Evolutionary conservation across 2,797 vertebrate genomes (phyloP).

Genomic region (Apodemus agrarius): DNA sequence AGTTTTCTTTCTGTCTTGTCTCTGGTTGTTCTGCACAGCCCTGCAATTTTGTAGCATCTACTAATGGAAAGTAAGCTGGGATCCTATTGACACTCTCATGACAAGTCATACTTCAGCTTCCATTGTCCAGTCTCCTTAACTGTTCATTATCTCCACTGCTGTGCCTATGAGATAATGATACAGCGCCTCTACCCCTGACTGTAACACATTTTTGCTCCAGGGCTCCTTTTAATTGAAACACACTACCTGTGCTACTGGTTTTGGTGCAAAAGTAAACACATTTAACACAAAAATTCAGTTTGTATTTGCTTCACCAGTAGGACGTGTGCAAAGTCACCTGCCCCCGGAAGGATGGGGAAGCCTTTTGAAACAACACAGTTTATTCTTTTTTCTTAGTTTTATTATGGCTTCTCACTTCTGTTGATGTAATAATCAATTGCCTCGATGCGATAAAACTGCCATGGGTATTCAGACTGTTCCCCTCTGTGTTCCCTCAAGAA

Average conservation of each 20-base stretch:
- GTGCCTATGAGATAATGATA: conserved; percentile 75
- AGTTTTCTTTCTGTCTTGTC: conserved; percentile 66
- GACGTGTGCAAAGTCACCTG: conserved; percentile 49
- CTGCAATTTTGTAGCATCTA: conserved; percentile 66
- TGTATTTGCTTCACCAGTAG: conserved; percentile 49
- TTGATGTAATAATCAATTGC: conserved; percentile 45
- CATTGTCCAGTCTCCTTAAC: conserved; percentile 83
- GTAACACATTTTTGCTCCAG: conserved; percentile 81
- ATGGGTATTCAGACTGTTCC: background rate
- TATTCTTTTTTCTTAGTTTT: conserved; percentile 48
- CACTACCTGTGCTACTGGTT: conserved; percentile 75
- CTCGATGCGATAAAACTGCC: background rate
- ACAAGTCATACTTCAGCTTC: conserved; percentile 80
- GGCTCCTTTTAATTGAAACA: conserved; percentile 84
- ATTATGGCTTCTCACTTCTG: conserved; percentile 5
- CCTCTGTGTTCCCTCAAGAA: background rate
- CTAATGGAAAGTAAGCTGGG: conserved; percentile 73
- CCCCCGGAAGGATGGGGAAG: conserved; percentile 35
- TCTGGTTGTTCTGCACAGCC: conserved; percentile 55
- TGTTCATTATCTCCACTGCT: conserved; percentile 83
- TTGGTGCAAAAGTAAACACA: conserved; percentile 78
- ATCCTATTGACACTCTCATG: conserved; percentile 76
- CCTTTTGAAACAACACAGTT: conserved; percentile 31
- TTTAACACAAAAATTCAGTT: conserved; percentile 70
- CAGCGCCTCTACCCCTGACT: conserved; percentile 78